Evolutionary conservation across 2,888 invertebrate genomes (phyloP), one percentile per base, ranked within the genome.

Genomic region (Kryphioiulus occultus): DNA sequence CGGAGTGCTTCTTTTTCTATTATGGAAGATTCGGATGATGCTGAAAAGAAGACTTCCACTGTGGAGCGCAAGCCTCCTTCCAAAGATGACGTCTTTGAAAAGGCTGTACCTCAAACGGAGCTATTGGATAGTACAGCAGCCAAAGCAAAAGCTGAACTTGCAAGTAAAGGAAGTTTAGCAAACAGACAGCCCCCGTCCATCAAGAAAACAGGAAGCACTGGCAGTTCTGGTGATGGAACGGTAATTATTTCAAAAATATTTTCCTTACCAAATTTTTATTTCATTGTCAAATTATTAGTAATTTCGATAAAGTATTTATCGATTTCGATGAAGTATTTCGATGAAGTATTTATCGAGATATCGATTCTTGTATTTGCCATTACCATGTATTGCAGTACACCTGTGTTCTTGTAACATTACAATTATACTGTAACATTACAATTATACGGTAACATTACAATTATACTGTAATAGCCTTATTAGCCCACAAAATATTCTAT

Each of bases 71-170:
- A 95, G 91, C 88, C 88, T 19, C 90, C 90, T 82, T 90, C 91
- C 89, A 91, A 92, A 90, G 92, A 96, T 91, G 97, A 97, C 86
- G 86, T 88, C 92, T 93, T 97, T 90, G 97, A 97, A 92, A 94
- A 95, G 89, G 96, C 96, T 0, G 96, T 98, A 89, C 98, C 98
- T 87, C 96, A 96, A 90, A 96, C 96, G 90, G 95, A 95, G 91
- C 93, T 98, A 89, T 94, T 98, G 86, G 98, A 98, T 92, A 96
- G 95, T 90, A 96, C 97, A 0, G 96, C 95, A 22, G 96, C 95
- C 89, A 95, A 95, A 92, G 94, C 95, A 89, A 96, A 96, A 93
- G 97, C 96, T 26, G 97, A 98, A 92, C 93, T 98, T 90, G 98
- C 96, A 88, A 95, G 91, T 32, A 90, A 92, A 87, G 94, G 95